Percentiles rank a stretch among this genome's conserved stretches.
phyloP scores from a whole-genome alignment of 2,888 invertebrate species.

The Rotaria macrura region DNA sequence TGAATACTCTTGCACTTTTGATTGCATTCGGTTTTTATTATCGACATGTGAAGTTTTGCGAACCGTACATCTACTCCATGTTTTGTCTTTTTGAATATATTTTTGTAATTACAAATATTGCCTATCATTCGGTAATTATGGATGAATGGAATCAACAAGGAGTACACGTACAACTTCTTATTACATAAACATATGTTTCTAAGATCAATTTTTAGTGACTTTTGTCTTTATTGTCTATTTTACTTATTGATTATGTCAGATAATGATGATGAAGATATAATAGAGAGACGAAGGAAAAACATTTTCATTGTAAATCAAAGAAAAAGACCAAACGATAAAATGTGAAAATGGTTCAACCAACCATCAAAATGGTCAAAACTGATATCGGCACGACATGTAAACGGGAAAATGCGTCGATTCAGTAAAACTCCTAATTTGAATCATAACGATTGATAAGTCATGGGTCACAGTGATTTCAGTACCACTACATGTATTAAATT shows the following conservation, averaged over 20 bases:
- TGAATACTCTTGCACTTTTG: slow-evolving; percentile 13
- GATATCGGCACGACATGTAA: no score
- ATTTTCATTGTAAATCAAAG: no score
- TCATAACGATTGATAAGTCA: no score
- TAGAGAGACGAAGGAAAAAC: neutral
- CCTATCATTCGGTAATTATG: slow-evolving; percentile 27
- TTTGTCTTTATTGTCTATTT: neutral
- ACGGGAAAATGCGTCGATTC: no score
- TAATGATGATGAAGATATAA: neutral
- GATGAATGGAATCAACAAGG: slow-evolving; percentile 22
- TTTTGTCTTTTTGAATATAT: slow-evolving; percentile 31
- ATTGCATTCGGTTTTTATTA: slow-evolving; percentile 23
- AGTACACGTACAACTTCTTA: neutral
- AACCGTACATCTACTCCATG: slow-evolving; percentile 24
- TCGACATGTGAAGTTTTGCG: slow-evolving; percentile 28
- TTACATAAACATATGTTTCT: neutral
- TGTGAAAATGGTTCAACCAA: no score
- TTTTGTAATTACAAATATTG: slow-evolving; percentile 26
- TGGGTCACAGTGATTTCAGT: no score
- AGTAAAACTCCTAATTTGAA: no score
- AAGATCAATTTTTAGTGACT: no score
- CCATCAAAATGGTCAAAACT: no score
- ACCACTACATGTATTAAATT: no score
- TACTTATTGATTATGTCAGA: neutral
- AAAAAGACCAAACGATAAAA: no score